Conservation (phyloP, 2,113 vertebrate species). For the Carassius auratus region DNA sequence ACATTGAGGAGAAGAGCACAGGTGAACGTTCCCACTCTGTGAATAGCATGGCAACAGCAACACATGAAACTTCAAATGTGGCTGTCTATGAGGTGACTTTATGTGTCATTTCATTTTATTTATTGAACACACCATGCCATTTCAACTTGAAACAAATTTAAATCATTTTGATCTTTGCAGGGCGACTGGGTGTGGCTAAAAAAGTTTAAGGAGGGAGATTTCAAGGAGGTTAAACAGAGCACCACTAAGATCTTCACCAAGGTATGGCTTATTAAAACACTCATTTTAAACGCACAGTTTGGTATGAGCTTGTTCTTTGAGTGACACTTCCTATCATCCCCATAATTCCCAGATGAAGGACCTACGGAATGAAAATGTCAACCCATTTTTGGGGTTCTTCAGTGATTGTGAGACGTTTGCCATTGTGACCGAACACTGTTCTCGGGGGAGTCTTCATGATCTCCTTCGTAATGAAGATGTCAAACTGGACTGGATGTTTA, state of each 20-base stretch:
- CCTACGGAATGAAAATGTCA: slow-evolving; percentile 88
- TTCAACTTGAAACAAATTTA: background rate
- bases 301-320: background rate
- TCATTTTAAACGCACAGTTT: background rate
- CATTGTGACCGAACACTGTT: slow-evolving; percentile 89
- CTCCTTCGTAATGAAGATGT: slow-evolving; percentile 87
- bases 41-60: slow-evolving; percentile 73
- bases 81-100: slow-evolving; percentile 83
- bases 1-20: slow-evolving; percentile 69
- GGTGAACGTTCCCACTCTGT: slow-evolving; percentile 71
- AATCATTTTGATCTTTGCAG: slow-evolving; percentile 66
- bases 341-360: slow-evolving; percentile 84
- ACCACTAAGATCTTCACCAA: slow-evolving; percentile 85
- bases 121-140: background rate
- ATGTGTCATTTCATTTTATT: background rate
- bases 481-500: slow-evolving; percentile 96
- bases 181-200: slow-evolving; percentile 93
- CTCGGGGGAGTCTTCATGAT: slow-evolving; percentile 88
- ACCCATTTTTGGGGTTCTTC: slow-evolving; percentile 89
- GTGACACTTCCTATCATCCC: background rate
- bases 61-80: slow-evolving; percentile 80
- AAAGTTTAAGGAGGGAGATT: slow-evolving; percentile 77
- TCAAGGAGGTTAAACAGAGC: slow-evolving; percentile 77
- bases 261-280: slow-evolving; percentile 66
- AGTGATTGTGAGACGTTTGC: slow-evolving; percentile 83